A percentile compares a stretch with the other conserved stretches of the same genome.
These are phyloP conservation scores for Drosophila funebris DNA, from an alignment of 1,140 invertebrate species.

Conservation along the genomic window DNA sequence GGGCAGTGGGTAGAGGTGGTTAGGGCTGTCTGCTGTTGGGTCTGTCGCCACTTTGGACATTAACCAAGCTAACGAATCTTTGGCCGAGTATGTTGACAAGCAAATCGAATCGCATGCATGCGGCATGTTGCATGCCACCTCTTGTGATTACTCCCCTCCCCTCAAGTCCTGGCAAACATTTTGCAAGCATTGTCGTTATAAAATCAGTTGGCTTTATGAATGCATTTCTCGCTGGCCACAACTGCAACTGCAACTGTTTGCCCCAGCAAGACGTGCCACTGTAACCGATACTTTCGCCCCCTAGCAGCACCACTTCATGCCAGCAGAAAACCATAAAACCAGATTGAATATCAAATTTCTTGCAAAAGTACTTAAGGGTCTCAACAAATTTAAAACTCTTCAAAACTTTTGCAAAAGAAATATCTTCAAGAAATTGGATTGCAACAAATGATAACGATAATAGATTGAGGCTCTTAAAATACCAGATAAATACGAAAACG, in stretches of 20 bases:
- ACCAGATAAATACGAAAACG: no score
- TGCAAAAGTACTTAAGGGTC: not conserved
- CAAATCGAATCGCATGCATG: conserved; percentile 3
- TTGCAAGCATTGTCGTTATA: conserved; percentile 43
- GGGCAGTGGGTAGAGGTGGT: not conserved
- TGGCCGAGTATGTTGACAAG: conserved; percentile 23
- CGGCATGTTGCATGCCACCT: conserved; percentile 7
- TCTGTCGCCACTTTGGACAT: conserved; percentile 53
- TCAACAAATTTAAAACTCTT: not conserved
- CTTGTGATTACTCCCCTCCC: not conserved
- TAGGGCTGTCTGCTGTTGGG: not conserved
- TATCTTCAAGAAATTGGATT: no score
- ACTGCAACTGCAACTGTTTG: conserved; percentile 28
- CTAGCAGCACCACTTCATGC: no score
- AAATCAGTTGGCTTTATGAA: conserved; percentile 72
- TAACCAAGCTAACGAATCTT: conserved; percentile 67
- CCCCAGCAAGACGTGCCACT: conserved; percentile 9
- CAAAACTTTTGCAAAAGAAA: no score
- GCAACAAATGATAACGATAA: no score
- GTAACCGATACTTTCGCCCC: conserved; percentile 2
- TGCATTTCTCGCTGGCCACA: conserved; percentile 49
- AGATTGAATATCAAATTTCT: not conserved
- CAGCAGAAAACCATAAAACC: not conserved
- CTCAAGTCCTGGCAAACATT: not conserved
- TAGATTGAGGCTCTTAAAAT: no score